Conservation (phyloP, 2,113 vertebrate genomes). For the Daphoenositta chrysoptera region DNA sequence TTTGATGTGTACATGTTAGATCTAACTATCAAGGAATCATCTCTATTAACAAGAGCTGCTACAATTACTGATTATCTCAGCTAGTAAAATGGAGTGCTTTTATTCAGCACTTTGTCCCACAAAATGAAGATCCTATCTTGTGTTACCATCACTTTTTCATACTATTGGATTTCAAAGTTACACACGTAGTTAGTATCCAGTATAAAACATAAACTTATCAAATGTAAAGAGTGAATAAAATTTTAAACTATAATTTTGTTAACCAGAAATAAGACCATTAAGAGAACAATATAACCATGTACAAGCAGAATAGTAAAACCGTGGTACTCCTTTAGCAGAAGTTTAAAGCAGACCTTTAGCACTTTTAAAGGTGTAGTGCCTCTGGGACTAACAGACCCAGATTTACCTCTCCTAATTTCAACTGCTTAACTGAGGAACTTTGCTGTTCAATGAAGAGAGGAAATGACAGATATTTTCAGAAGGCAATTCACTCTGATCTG, state of each 20-base stretch:
- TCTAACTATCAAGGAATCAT: neutral
- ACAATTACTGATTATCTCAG: neutral
- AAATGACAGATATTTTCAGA: constrained; percentile 1
- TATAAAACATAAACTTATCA: neutral
- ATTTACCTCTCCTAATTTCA: neutral
- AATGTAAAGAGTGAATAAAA: neutral
- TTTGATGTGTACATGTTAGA: neutral
- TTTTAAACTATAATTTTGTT: neutral
- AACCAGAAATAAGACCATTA: neutral
- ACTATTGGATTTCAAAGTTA: neutral
- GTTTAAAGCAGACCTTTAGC: neutral
- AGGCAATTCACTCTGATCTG: neutral
- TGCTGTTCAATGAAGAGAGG: neutral
- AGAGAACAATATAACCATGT: neutral
- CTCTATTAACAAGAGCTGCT: neutral
- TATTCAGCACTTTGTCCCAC: neutral
- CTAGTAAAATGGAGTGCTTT: neutral
- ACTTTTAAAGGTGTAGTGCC: neutral
- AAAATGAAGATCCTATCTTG: neutral
- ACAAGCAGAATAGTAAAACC: neutral
- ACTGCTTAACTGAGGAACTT: neutral
- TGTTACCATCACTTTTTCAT: neutral
- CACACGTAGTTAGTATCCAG: neutral
- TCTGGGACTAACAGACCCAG: neutral
- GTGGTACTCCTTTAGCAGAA: neutral